phyloP scores from a whole-genome alignment of 2,113 vertebrate species.

The Falcunculus frontatus region DNA sequence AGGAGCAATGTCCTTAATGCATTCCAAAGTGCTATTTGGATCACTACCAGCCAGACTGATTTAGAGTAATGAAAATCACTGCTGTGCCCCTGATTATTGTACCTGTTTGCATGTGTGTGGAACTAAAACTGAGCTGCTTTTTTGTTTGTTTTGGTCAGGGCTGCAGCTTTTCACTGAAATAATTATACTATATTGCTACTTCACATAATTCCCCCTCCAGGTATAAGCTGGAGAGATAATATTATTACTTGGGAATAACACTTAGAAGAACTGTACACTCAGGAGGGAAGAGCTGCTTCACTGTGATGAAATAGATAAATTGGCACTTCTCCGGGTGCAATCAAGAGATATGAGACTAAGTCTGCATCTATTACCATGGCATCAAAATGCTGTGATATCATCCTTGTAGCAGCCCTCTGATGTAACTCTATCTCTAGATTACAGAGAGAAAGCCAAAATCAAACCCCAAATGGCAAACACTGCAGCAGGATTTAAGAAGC shows the following conservation, averaged over 20 bases:
- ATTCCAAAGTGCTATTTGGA: not conserved
- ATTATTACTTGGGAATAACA: constrained; percentile 18
- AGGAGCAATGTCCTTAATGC: not conserved
- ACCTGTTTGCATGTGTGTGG: not conserved
- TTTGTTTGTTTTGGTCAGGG: not conserved
- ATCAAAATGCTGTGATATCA: not conserved
- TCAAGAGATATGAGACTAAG: not conserved
- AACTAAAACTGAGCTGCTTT: not conserved
- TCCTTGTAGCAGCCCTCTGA: not conserved
- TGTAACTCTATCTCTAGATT: not conserved
- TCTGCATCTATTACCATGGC: constrained; percentile 1
- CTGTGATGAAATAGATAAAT: constrained; percentile 36
- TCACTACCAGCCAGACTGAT: not conserved
- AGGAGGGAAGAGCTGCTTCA: constrained; percentile 22
- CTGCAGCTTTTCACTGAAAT: not conserved
- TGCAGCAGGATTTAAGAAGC: not conserved
- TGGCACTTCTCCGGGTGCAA: not conserved
- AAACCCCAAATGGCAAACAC: not conserved
- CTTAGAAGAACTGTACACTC: constrained; percentile 21
- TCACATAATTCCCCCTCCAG: constrained; percentile 29
- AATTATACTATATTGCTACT: constrained; percentile 2
- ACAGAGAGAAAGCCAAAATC: not conserved
- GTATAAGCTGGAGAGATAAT: not conserved
- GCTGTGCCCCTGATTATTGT: not conserved
- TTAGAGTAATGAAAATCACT: not conserved